phyloP scores from a whole-genome alignment of 2,888 invertebrate species.

The Cataglyphis livida region DNA sequence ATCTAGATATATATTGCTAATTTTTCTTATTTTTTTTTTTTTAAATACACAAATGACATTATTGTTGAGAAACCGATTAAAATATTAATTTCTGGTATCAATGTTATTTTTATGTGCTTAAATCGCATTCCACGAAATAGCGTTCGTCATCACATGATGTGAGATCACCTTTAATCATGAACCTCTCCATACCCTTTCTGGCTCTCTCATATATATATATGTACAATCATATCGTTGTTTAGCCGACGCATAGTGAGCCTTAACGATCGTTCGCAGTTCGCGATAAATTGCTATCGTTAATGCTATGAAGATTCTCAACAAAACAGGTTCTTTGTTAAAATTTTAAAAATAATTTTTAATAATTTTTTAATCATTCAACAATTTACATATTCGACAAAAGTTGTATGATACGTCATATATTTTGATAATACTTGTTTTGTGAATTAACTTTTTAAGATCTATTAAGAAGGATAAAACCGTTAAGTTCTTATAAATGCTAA shows the following conservation, averaged over 20 bases:
- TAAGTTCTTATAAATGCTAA: not conserved
- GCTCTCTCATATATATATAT: not conserved
- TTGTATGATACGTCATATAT: not conserved
- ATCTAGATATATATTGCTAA: not conserved
- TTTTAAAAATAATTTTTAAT: not conserved
- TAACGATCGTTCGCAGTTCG: constrained; percentile 71
- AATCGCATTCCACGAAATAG: constrained; percentile 2
- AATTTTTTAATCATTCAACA: not conserved
- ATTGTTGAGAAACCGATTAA: not conserved
- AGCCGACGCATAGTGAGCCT: constrained; percentile 38
- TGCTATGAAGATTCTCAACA: constrained; percentile 51
- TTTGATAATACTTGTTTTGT: not conserved
- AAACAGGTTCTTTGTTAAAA: constrained; percentile 20
- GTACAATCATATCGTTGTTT: constrained; percentile 62
- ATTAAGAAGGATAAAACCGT: not conserved
- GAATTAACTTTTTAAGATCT: not conserved
- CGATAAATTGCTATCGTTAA: constrained; percentile 72
- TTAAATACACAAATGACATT: not conserved
- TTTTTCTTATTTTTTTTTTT: not conserved
- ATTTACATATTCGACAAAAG: not conserved
- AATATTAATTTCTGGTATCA: not conserved
- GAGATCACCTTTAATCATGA: constrained; percentile 65
- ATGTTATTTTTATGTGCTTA: not conserved
- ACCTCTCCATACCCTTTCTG: constrained; percentile 32
- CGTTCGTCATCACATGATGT: constrained; percentile 6